These are phyloP conservation scores for Callaeas wilsoni DNA, from an alignment of 2,113 vertebrate species.

Conservation along the genomic window DNA sequence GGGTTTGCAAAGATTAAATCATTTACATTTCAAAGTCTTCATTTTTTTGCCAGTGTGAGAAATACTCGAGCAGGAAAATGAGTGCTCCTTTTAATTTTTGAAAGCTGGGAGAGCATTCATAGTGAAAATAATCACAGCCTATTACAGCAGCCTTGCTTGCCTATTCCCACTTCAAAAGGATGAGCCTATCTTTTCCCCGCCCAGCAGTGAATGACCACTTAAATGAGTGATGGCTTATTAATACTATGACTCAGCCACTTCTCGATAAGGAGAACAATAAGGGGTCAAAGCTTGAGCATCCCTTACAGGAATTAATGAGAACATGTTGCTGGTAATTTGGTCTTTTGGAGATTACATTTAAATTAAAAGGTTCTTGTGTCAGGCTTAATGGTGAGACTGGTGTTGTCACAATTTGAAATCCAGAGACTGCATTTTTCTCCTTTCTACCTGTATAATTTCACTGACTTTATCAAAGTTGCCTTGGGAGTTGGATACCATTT, in stretches of 20 bases:
- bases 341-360: conserved; percentile 52
- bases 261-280: conserved; percentile 68
- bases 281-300: conserved; percentile 74
- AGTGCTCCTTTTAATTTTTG: conserved; percentile 50
- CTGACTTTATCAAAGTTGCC: not conserved
- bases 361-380: conserved; percentile 47
- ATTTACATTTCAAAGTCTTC: conserved; percentile 72
- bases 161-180: conserved; percentile 57
- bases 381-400: not conserved
- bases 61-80: conserved; percentile 51
- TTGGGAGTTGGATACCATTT: not conserved
- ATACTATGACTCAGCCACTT: conserved; percentile 78
- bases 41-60: conserved; percentile 62
- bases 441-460: conserved; percentile 12
- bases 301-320: conserved; percentile 81
- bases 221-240: conserved; percentile 77
- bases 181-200: conserved; percentile 51
- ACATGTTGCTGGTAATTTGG: conserved; percentile 59
- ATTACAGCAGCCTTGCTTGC: conserved; percentile 51
- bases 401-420: not conserved
- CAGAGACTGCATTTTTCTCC: not conserved
- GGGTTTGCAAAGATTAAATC: conserved; percentile 63
- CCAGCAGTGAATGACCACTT: conserved; percentile 62
- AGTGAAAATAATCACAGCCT: conserved; percentile 60
- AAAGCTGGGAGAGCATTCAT: conserved; percentile 41